Conservation (phyloP, 2,113 vertebrate genomes). For the Gallinago undulata region DNA sequence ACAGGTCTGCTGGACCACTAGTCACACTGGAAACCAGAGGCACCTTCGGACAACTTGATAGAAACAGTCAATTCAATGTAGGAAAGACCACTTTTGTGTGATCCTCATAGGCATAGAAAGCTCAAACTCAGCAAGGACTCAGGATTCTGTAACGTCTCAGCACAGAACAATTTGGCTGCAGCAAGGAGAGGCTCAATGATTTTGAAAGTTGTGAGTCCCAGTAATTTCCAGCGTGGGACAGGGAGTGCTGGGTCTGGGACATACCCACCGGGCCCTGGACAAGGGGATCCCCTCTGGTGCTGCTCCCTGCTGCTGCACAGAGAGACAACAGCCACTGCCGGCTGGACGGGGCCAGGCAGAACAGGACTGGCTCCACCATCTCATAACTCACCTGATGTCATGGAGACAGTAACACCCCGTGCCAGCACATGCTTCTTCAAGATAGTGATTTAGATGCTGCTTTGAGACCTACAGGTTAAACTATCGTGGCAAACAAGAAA, state of each 20-base stretch:
- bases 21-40: background rate
- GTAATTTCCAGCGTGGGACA: background rate
- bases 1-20: background rate
- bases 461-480: accelerated
- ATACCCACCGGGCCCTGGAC: background rate
- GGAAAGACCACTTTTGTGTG: accelerated
- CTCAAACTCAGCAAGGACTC: background rate
- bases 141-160: background rate
- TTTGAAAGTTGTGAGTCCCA: background rate
- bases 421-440: background rate
- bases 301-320: background rate
- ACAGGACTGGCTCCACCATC: background rate
- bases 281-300: background rate
- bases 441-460: background rate
- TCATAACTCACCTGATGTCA: background rate
- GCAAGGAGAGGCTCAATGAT: background rate
- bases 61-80: accelerated
- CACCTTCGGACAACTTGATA: background rate
- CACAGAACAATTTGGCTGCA: background rate
- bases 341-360: background rate
- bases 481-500: accelerated
- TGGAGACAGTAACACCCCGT: accelerated
- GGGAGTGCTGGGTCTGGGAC: background rate
- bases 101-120: background rate
- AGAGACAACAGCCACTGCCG: background rate